phyloP scores from a whole-genome alignment of 2,113 vertebrate genomes.

The Vulpes lagopus region DNA sequence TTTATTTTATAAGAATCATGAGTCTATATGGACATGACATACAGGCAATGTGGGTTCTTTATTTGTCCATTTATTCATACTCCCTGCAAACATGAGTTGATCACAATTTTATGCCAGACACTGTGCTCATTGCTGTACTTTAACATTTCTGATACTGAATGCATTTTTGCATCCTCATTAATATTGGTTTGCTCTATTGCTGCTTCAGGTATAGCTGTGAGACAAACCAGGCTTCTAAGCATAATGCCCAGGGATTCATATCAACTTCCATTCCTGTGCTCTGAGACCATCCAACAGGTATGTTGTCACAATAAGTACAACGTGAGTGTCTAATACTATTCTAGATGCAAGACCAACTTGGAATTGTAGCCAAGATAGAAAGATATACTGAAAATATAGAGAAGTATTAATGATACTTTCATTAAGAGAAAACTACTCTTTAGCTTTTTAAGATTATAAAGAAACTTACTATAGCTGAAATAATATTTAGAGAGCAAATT shows the following conservation, averaged over 20 bases:
- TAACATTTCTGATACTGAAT: slow-evolving; percentile 31
- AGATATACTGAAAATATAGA: neutral
- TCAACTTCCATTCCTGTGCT: neutral
- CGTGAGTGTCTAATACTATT: neutral
- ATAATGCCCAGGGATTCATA: neutral
- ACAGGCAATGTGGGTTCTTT: neutral
- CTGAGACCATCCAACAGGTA: neutral
- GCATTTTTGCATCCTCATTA: neutral
- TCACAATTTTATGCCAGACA: neutral
- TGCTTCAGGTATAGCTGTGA: neutral
- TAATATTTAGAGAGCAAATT: neutral
- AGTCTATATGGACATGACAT: neutral
- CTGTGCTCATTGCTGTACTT: neutral
- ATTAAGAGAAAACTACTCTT: neutral
- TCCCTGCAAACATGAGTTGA: neutral
- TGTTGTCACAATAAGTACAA: neutral
- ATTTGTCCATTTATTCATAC: slow-evolving; percentile 30
- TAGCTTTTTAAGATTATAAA: neutral
- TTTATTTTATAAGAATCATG: slow-evolving; percentile 52
- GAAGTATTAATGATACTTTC: neutral
- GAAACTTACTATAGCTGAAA: neutral
- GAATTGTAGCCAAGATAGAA: neutral
- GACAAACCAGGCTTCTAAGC: neutral
- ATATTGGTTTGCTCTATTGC: neutral
- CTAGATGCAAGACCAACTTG: neutral